Evolutionary conservation across 2,888 invertebrate species (phyloP).

Genomic region (Scaptomyza tumidula): DNA sequence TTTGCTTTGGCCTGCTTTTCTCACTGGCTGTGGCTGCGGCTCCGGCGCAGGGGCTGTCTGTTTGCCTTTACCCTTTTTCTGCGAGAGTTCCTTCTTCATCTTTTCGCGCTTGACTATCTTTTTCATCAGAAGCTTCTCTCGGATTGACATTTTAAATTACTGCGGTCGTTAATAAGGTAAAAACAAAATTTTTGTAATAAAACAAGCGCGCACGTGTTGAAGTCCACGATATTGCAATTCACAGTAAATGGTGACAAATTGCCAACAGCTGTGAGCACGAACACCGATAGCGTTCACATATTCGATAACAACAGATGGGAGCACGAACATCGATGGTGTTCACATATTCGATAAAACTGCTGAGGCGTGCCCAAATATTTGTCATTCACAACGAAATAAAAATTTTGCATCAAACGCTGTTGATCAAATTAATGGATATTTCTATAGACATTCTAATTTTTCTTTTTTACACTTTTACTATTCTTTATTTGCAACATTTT

Average conservation of each 20-base stretch:
- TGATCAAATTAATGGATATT: conserved; percentile 62
- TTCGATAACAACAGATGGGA: conserved; percentile 25
- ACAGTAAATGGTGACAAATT: conserved; percentile 1
- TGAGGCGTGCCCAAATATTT: conserved; percentile 5
- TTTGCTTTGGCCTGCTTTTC: conserved; percentile 42
- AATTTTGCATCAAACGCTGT: conserved; percentile 25
- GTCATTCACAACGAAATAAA: conserved; percentile 31
- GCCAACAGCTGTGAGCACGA: conserved; percentile 23
- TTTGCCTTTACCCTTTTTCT: conserved; percentile 86
- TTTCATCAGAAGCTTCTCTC: conserved; percentile 89
- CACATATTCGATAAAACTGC: background rate
- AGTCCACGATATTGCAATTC: conserved; percentile 40
- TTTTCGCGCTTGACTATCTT: conserved; percentile 92
- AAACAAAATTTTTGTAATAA: conserved; percentile 36
- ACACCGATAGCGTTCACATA: conserved; percentile 15
- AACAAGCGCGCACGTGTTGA: conserved; percentile 70
- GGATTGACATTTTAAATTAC: conserved; percentile 80
- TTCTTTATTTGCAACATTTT: conserved; percentile 70
- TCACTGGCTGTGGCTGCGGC: conserved; percentile 7
- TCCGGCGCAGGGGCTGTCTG: conserved; percentile 5
- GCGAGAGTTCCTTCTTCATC: conserved; percentile 87
- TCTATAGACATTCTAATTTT: conserved; percentile 70
- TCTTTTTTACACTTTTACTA: conserved; percentile 61
- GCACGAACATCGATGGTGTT: conserved; percentile 17
- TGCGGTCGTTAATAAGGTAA: conserved; percentile 14